Conservation (phyloP, 2,113 vertebrate genomes). For the Aegotheles bennettii region DNA sequence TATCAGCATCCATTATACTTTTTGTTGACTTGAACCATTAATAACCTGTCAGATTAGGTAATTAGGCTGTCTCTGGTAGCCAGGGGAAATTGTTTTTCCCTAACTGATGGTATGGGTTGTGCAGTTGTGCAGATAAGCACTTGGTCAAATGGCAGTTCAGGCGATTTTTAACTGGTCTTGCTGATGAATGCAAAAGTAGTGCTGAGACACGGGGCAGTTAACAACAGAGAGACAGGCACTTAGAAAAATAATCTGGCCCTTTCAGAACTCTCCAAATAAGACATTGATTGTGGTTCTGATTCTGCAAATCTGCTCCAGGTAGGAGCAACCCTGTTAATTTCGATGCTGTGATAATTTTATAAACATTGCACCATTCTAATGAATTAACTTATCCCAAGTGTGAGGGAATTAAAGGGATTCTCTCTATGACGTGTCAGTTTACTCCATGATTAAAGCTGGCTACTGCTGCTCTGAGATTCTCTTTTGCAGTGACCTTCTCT, state of each 20-base stretch:
- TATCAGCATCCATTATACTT: conserved; percentile 79
- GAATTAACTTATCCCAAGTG: neutral
- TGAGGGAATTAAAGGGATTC: neutral
- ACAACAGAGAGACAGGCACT: neutral
- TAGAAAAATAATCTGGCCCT: neutral
- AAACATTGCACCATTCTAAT: neutral
- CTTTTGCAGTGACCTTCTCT: neutral
- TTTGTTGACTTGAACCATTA: conserved; percentile 71
- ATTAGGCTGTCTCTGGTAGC: conserved; percentile 75
- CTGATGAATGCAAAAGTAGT: conserved; percentile 59
- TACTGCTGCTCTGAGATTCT: neutral
- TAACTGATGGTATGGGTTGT: conserved; percentile 75
- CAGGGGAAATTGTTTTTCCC: conserved; percentile 72
- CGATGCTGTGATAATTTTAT: neutral
- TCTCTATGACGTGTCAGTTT: neutral
- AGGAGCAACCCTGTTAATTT: neutral
- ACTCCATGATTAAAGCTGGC: neutral
- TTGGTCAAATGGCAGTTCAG: conserved; percentile 56
- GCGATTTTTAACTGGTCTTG: conserved; percentile 48
- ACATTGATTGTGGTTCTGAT: neutral
- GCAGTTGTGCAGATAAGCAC: conserved; percentile 67
- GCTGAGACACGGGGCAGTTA: conserved; percentile 28
- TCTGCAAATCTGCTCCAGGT: neutral
- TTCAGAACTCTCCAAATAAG: neutral
- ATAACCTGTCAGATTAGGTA: conserved; percentile 79